Conservation (phyloP, 2,888 invertebrate species). For the Parelbella ahira region DNA sequence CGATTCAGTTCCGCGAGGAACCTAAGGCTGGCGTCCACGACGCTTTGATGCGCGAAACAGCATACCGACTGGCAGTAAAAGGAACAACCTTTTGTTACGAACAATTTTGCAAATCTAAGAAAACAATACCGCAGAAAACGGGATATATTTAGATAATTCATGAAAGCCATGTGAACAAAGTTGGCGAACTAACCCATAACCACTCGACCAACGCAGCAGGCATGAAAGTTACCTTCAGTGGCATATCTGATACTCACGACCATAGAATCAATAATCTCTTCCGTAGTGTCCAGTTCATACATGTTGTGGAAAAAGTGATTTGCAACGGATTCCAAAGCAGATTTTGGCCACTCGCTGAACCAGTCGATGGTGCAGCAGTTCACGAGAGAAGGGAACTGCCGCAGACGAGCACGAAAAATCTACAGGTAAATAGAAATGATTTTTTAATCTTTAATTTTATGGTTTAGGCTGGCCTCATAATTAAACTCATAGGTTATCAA, state of each 20-base stretch:
- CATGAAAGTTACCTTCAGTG: too few species aligned
- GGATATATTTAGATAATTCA: too few species aligned
- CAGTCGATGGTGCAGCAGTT: constrained; percentile 97
- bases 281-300: constrained; percentile 82
- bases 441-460: too few species aligned
- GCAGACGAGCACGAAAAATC: constrained; percentile 87
- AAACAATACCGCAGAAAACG: too few species aligned
- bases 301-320: constrained; percentile 85
- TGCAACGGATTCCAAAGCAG: constrained; percentile 92
- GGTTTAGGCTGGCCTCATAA: too few species aligned
- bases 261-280: constrained; percentile 82
- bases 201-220: too few species aligned
- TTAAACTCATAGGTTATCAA: too few species aligned
- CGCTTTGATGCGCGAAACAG: constrained; percentile 84
- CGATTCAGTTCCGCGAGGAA: constrained; percentile 87
- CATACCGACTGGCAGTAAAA: constrained; percentile 53
- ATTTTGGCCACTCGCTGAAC: constrained; percentile 94
- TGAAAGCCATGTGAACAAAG: too few species aligned
- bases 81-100: background rate
- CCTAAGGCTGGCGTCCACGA: constrained; percentile 83
- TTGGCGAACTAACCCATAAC: too few species aligned
- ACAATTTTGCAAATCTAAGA: too few species aligned
- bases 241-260: constrained; percentile 84
- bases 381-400: constrained; percentile 94
- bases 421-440: constrained; percentile 31